phyloP scores from a whole-genome alignment of 1,140 invertebrate genomes.

The Camponotus pennsylvanicus region DNA sequence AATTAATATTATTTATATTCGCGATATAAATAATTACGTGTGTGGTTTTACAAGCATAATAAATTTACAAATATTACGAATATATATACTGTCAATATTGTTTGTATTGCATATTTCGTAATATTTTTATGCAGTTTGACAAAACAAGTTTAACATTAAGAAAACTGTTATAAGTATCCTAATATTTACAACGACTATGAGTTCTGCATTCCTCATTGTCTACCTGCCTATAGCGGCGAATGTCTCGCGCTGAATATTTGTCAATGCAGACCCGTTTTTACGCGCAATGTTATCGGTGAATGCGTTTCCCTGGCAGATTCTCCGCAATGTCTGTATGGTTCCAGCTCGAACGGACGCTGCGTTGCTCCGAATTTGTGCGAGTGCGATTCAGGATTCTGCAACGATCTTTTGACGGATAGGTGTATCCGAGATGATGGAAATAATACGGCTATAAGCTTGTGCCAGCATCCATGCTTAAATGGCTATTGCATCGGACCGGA shows the following conservation, averaged over 20 bases:
- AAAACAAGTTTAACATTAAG: not conserved
- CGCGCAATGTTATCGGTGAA: slow-evolving; percentile 23
- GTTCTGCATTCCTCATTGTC: slow-evolving; percentile 76
- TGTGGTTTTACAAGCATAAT: not conserved
- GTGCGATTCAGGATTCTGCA: slow-evolving; percentile 71
- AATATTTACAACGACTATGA: slow-evolving; percentile 77
- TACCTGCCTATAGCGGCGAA: slow-evolving; percentile 67
- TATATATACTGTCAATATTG: not conserved
- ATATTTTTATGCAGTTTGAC: not conserved
- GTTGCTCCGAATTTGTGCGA: slow-evolving; percentile 83
- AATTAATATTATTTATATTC: not conserved
- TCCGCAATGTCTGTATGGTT: slow-evolving; percentile 40
- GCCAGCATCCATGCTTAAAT: slow-evolving; percentile 81
- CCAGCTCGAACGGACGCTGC: slow-evolving; percentile 63
- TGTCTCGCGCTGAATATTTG: slow-evolving; percentile 40
- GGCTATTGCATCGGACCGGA: slow-evolving; percentile 84
- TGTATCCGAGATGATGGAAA: slow-evolving; percentile 38
- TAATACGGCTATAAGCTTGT: not conserved
- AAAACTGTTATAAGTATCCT: slow-evolving; percentile 71
- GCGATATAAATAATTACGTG: not conserved
- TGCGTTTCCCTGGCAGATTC: slow-evolving; percentile 46
- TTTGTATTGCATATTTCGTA: no score
- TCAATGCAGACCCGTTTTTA: slow-evolving; percentile 25
- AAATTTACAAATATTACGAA: slow-evolving; percentile 5
- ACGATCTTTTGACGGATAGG: slow-evolving; percentile 55